Conservation (phyloP, 2,888 invertebrate genomes). For the Sycophila texana region DNA sequence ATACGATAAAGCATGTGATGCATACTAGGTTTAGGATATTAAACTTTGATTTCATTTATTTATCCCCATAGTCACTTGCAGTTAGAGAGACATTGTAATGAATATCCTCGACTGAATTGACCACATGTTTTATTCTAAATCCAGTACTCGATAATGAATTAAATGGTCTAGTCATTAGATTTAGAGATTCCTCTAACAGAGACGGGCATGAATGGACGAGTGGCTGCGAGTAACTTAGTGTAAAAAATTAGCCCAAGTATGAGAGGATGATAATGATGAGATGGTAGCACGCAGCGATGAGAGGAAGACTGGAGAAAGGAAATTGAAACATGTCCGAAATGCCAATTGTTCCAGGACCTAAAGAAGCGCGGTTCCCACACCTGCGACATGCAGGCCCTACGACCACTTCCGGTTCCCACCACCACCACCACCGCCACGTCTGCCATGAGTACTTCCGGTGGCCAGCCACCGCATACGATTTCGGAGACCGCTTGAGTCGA, state of each 20-base stretch:
- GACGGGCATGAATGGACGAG: conserved; percentile 2
- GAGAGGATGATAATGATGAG: conserved; percentile 19
- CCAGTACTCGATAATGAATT: no score
- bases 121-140: background rate
- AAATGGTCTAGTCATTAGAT: no score
- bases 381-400: conserved; percentile 75
- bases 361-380: conserved; percentile 75
- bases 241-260: conserved; percentile 5
- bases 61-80: background rate
- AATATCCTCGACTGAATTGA: background rate
- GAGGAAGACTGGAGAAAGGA: conserved; percentile 47
- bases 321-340: conserved; percentile 69
- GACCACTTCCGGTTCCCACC: conserved; percentile 72
- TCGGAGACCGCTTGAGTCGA: conserved; percentile 73
- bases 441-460: conserved; percentile 73
- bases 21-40: no score
- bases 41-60: no score
- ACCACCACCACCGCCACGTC: conserved; percentile 67
- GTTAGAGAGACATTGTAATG: background rate
- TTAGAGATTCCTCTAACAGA: conserved; percentile 17
- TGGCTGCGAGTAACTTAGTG: conserved; percentile 9
- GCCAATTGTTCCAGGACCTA: conserved; percentile 75
- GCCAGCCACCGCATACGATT: conserved; percentile 61
- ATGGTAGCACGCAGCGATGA: conserved; percentile 17
- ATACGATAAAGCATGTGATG: no score